Percentiles rank a stretch among this genome's conserved stretches.
Evolutionary conservation across 2,888 invertebrate species (phyloP).

Genomic region (Lymantria dispar): DNA sequence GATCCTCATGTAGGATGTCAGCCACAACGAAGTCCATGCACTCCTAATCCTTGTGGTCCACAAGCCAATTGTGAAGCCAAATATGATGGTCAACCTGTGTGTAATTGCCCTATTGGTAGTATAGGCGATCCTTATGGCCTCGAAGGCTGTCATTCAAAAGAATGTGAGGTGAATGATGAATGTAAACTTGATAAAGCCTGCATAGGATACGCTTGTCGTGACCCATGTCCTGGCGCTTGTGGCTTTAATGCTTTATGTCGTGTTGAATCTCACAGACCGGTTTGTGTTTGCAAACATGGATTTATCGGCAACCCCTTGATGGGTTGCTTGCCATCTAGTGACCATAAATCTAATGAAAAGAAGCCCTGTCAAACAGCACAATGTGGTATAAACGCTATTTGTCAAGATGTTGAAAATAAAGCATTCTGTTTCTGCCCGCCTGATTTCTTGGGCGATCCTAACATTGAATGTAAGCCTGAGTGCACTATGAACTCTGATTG

Average conservation of each 20-base stretch:
- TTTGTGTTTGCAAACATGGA: conserved; percentile 88
- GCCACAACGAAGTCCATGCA: conserved; percentile 87
- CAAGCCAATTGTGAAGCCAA: conserved; percentile 88
- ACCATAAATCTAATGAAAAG: conserved; percentile 66
- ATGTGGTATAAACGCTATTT: conserved; percentile 91
- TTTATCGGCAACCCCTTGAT: conserved; percentile 90
- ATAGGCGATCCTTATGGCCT: conserved; percentile 89
- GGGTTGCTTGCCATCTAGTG: conserved; percentile 85
- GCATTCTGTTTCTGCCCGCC: conserved; percentile 90
- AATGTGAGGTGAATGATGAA: conserved; percentile 91
- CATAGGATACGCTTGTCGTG: conserved; percentile 89
- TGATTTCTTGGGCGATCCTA: conserved; percentile 90
- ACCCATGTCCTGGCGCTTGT: conserved; percentile 92
- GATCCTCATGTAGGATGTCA: conserved; percentile 91
- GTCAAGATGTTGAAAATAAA: conserved; percentile 85
- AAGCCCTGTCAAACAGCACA: conserved; percentile 89
- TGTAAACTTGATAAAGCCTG: conserved; percentile 88
- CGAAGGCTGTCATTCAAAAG: conserved; percentile 88
- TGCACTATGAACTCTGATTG: conserved; percentile 93
- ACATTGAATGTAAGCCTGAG: conserved; percentile 88
- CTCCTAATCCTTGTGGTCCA: conserved; percentile 91
- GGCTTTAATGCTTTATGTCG: conserved; percentile 88
- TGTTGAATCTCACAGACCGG: conserved; percentile 90
- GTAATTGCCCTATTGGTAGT: conserved; percentile 88
- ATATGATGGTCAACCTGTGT: conserved; percentile 86